Evolutionary conservation across 2,797 vertebrate species (phyloP).

Genomic region (Chrysolophus pictus): DNA sequence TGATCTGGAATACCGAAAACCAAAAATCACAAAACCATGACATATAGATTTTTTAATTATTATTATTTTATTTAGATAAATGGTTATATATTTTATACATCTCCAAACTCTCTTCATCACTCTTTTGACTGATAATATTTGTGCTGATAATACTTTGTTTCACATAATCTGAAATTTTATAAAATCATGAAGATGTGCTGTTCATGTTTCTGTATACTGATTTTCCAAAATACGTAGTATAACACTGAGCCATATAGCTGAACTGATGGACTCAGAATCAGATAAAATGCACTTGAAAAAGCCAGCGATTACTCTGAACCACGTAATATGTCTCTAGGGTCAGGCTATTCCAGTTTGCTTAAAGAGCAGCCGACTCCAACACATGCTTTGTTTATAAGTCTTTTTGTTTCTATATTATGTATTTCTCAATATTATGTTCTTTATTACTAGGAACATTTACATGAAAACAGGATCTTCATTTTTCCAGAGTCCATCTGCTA

Average conservation of each 20-base stretch:
- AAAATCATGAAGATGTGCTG: neutral
- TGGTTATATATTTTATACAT: neutral
- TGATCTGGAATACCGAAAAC: too few species aligned
- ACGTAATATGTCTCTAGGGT: constrained; percentile 33
- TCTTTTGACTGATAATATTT: neutral
- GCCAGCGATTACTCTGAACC: constrained; percentile 52
- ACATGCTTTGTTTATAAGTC: constrained; percentile 39
- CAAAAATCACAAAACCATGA: too few species aligned
- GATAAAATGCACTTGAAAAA: constrained; percentile 43
- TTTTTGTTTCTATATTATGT: constrained; percentile 10
- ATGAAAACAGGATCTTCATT: constrained; percentile 60
- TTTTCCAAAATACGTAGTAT: constrained; percentile 11
- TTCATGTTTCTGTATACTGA: neutral
- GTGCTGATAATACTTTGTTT: neutral
- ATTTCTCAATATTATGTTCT: constrained; percentile 65
- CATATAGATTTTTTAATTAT: neutral
- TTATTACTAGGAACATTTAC: constrained; percentile 56
- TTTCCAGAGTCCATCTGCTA: constrained; percentile 73
- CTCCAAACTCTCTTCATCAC: neutral
- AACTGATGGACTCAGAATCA: constrained; percentile 33
- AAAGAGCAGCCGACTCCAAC: constrained; percentile 47
- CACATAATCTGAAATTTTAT: neutral
- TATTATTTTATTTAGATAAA: neutral
- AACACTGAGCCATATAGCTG: neutral
- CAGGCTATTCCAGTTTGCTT: constrained; percentile 27